phyloP scores from a whole-genome alignment of 1,140 invertebrate genomes.

The Hypsibius dujardini region DNA sequence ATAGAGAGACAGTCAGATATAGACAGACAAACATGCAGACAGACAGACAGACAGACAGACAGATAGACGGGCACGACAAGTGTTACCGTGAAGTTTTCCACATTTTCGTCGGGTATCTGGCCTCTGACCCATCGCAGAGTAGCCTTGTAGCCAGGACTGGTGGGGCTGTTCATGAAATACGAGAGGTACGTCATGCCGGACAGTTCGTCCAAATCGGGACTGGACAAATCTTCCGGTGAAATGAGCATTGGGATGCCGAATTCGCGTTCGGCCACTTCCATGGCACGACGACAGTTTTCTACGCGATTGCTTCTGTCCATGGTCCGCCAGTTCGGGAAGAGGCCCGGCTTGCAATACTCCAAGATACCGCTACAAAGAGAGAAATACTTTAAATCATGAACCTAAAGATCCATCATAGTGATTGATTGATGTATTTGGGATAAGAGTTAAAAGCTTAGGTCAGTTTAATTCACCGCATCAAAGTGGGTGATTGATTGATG shows the following conservation, averaged over 20 bases:
- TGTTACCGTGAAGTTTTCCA: constrained; percentile 81
- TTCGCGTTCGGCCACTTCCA: constrained; percentile 71
- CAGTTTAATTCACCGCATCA: too few relatives aligned
- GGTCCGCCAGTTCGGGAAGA: constrained; percentile 71
- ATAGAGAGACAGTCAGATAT: too few relatives aligned
- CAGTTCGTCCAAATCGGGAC: constrained; percentile 82
- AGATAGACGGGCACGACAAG: too few relatives aligned
- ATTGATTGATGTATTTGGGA: too few relatives aligned
- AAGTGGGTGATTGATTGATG: too few relatives aligned
- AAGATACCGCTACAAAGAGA: constrained; percentile 51
- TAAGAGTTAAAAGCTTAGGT: too few relatives aligned
- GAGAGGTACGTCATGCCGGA: constrained; percentile 75
- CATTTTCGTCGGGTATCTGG: constrained; percentile 48
- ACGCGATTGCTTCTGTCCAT: constrained; percentile 51
- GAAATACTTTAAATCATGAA: too few relatives aligned
- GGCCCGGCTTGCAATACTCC: constrained; percentile 78
- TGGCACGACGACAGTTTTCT: constrained; percentile 73
- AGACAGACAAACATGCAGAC: too few relatives aligned
- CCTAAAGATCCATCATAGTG: too few relatives aligned
- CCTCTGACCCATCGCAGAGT: constrained; percentile 79
- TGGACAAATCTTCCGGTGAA: constrained; percentile 83
- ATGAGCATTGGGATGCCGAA: constrained; percentile 81
- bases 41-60: too few relatives aligned
- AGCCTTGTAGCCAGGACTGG: constrained; percentile 74
- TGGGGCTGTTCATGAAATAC: constrained; percentile 84